phyloP scores from a whole-genome alignment of 2,113 vertebrate species.

The Zosterops borbonicus region DNA sequence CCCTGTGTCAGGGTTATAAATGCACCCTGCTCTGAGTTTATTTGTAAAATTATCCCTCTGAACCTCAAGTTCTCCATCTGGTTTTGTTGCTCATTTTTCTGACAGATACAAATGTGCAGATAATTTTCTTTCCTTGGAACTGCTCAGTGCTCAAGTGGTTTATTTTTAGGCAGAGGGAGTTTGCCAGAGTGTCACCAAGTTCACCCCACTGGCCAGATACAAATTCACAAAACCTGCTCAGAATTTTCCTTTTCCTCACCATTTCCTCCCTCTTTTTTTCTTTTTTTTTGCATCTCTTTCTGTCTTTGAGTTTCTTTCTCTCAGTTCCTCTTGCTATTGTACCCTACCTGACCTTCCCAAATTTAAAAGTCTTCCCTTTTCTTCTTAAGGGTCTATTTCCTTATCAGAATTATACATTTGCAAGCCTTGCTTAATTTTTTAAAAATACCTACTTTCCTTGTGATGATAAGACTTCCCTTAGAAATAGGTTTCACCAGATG shows the following conservation, averaged over 20 bases:
- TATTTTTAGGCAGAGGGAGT: background rate
- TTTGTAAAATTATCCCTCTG: background rate
- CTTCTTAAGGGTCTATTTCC: background rate
- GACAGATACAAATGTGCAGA: background rate
- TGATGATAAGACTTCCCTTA: background rate
- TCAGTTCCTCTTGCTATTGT: background rate
- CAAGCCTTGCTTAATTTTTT: background rate
- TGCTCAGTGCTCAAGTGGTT: background rate
- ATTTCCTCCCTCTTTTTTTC: too few relatives aligned
- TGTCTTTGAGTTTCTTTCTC: background rate
- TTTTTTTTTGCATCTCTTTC: too few relatives aligned
- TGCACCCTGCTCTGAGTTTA: constrained; percentile 2
- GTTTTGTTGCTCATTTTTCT: background rate
- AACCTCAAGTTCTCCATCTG: background rate
- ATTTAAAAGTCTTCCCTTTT: background rate
- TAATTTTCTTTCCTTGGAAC: background rate
- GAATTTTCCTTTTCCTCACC: background rate
- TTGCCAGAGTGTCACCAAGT: background rate
- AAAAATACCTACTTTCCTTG: background rate
- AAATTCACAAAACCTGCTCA: background rate
- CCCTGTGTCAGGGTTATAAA: constrained; percentile 50
- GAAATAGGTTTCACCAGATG: background rate
- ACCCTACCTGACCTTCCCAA: background rate
- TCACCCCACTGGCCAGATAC: background rate
- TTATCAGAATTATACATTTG: background rate